A percentile compares a stretch with the other conserved stretches of the same genome.
Evolutionary conservation across 2,888 invertebrate species (phyloP).

Genomic region (Archips crataeganus): DNA sequence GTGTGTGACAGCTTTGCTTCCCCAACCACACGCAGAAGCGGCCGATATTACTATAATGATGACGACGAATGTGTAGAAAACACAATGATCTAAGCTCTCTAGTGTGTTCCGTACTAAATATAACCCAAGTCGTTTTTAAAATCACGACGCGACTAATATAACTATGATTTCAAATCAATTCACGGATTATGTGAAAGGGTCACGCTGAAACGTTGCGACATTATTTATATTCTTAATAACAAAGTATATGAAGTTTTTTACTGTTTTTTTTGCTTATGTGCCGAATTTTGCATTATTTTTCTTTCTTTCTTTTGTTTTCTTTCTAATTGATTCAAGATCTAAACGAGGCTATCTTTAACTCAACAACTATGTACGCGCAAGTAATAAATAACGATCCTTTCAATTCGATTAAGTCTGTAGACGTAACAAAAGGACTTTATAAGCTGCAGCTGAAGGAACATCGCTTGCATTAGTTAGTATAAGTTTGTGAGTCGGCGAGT

Average conservation of each 20-base stretch:
- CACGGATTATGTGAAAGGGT: background rate
- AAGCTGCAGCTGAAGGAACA: slow-evolving; percentile 30
- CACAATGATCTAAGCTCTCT: background rate
- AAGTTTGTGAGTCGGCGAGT: slow-evolving; percentile 60
- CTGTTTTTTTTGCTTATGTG: too few relatives aligned
- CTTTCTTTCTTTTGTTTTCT: too few relatives aligned
- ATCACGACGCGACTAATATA: background rate
- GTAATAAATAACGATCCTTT: slow-evolving; percentile 13
- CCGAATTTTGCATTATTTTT: too few relatives aligned
- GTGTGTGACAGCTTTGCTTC: slow-evolving; percentile 58
- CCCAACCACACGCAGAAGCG: slow-evolving; percentile 14
- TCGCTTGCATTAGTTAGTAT: slow-evolving; percentile 52
- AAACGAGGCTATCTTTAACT: background rate
- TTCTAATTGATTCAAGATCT: background rate
- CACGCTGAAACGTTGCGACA: too few relatives aligned
- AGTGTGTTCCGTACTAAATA: slow-evolving; percentile 1
- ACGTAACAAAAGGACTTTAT: slow-evolving; percentile 29
- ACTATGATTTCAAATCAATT: background rate
- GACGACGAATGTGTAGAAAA: background rate
- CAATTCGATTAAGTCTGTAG: slow-evolving; percentile 20
- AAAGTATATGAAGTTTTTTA: too few relatives aligned
- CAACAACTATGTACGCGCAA: background rate
- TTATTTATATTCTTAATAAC: too few relatives aligned
- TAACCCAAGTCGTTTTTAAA: background rate
- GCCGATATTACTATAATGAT: slow-evolving; percentile 6